Evolutionary conservation across 2,113 vertebrate genomes (phyloP).

Genomic region (Albula glossodonta): DNA sequence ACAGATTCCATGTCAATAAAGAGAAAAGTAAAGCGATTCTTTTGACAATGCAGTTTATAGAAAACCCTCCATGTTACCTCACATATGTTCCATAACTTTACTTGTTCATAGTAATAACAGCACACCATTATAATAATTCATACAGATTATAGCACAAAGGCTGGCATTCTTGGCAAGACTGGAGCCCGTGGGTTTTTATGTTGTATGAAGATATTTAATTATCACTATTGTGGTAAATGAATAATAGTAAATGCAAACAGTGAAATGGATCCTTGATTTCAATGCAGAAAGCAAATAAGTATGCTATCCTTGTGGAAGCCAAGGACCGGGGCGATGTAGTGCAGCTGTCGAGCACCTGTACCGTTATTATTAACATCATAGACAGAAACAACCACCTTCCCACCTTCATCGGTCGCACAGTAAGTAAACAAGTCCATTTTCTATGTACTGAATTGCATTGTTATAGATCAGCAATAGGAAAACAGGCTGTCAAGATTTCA

Average conservation of each 20-base stretch:
- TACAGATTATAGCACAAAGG: too few relatives aligned
- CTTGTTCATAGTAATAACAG: too few relatives aligned
- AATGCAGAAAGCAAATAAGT: slow-evolving; percentile 47
- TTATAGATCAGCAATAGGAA: too few relatives aligned
- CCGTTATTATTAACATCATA: slow-evolving; percentile 48
- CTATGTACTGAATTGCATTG: not conserved
- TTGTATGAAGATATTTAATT: not conserved
- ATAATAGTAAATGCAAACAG: not conserved
- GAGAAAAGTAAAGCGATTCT: too few relatives aligned
- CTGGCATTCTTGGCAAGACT: too few relatives aligned
- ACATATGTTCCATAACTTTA: too few relatives aligned
- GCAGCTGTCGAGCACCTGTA: slow-evolving; percentile 50
- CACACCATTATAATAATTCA: too few relatives aligned
- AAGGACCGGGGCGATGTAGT: slow-evolving; percentile 46
- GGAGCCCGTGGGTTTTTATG: too few relatives aligned
- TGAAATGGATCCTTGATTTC: not conserved
- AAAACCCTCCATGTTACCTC: too few relatives aligned
- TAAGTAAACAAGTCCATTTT: slow-evolving; percentile 34
- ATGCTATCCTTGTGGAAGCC: slow-evolving; percentile 57
- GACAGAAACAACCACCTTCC: slow-evolving; percentile 60
- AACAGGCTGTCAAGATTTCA: too few relatives aligned
- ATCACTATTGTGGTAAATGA: not conserved
- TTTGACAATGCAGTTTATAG: too few relatives aligned
- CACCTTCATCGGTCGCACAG: slow-evolving; percentile 39
- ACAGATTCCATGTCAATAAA: too few relatives aligned